Percentiles rank a stretch among this genome's conserved stretches.
These are phyloP conservation scores for Stenoptilia bipunctidactyla DNA, from an alignment of 2,888 invertebrate species.

Conservation along the genomic window DNA sequence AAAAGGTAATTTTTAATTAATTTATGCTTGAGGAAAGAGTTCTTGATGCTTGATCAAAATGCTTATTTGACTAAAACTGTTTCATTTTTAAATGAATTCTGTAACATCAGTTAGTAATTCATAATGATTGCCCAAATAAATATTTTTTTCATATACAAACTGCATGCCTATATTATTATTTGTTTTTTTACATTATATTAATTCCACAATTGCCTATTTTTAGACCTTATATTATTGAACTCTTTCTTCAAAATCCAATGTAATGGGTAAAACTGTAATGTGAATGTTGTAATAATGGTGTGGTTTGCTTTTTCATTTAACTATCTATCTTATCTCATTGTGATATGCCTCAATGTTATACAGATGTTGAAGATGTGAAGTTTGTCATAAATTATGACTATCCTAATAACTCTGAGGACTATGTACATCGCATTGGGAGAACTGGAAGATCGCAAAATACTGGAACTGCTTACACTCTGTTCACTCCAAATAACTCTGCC, in stretches of 20 bases:
- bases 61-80: too few relatives aligned
- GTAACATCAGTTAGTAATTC: too few relatives aligned
- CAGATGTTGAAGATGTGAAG: constrained; percentile 99
- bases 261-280: constrained; percentile 9
- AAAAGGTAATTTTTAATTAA: constrained; percentile 43
- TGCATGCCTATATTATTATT: too few relatives aligned
- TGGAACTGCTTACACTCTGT: constrained; percentile 96
- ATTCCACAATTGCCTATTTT: too few relatives aligned
- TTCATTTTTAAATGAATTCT: too few relatives aligned
- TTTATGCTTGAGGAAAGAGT: constrained; percentile 26
- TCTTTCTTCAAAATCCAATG: background rate
- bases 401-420: constrained; percentile 97
- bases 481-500: constrained; percentile 90
- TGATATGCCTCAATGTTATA: constrained; percentile 11
- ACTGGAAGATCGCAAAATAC: constrained; percentile 94
- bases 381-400: constrained; percentile 99
- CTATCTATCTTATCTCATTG: constrained; percentile 1
- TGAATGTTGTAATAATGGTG: constrained; percentile 2
- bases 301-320: constrained; percentile 6
- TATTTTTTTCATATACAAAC: too few relatives aligned
- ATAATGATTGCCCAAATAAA: too few relatives aligned
- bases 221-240: background rate
- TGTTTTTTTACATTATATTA: too few relatives aligned
- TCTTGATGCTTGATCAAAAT: constrained; percentile 4
- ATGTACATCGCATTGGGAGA: constrained; percentile 96